phyloP scores from a whole-genome alignment of 2,797 vertebrate genomes.

The Hybognathus amarus region DNA sequence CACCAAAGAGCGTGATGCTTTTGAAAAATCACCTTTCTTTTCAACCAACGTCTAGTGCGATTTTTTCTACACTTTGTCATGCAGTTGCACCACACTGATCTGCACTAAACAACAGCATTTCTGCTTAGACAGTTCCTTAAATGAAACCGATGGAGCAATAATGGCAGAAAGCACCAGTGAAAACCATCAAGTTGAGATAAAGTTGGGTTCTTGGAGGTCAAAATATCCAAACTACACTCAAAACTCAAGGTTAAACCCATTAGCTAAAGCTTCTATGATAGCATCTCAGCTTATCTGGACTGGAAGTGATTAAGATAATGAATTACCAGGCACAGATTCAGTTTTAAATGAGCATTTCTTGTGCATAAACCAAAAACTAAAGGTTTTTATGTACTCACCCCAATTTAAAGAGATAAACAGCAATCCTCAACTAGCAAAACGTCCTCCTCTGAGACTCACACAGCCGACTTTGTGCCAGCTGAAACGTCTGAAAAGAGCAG shows the following conservation, averaged over 20 bases:
- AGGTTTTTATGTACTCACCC: background rate
- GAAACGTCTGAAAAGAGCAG: background rate
- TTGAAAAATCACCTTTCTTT: background rate
- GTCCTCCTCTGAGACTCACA: background rate
- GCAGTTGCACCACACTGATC: conserved; percentile 1
- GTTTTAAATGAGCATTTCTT: background rate
- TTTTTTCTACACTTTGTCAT: background rate
- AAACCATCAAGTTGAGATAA: background rate
- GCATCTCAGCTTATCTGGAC: conserved; percentile 6
- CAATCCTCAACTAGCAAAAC: background rate
- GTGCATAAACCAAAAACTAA: background rate
- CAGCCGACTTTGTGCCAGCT: background rate
- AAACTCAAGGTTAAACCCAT: background rate
- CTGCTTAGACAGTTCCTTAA: conserved; percentile 23
- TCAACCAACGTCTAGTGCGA: background rate
- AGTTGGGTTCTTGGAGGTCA: no score
- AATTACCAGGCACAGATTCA: background rate
- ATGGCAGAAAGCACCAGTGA: background rate
- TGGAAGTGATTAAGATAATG: background rate
- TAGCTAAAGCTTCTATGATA: background rate
- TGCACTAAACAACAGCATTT: background rate
- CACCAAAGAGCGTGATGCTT: background rate
- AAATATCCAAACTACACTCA: background rate
- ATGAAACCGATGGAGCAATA: conserved; percentile 5
- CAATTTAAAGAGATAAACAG: background rate